These are phyloP conservation scores for Sphaeramia orbicularis DNA, from an alignment of 2,797 vertebrate genomes.

Conservation along the genomic window DNA sequence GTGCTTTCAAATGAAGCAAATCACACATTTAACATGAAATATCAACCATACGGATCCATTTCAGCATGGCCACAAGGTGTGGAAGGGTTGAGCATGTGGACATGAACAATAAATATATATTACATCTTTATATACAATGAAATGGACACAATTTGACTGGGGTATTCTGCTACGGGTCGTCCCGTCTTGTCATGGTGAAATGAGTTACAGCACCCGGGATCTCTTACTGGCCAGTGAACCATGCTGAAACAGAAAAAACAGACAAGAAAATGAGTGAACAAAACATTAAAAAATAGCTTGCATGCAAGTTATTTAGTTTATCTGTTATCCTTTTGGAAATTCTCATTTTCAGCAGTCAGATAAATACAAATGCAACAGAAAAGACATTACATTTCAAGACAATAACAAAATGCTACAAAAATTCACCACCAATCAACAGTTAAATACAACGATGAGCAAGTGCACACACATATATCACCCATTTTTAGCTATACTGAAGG, in stretches of 20 bases:
- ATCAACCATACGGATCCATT: slow-evolving; percentile 49
- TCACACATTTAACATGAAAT: slow-evolving; percentile 47
- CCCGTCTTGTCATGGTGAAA: slow-evolving; percentile 24
- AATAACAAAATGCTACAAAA: no score
- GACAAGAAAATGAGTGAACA: background rate
- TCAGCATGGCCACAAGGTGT: slow-evolving; percentile 57
- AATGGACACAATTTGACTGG: slow-evolving; percentile 32
- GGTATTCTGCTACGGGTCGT: slow-evolving; percentile 36
- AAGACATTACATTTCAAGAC: no score
- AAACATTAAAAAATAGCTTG: background rate
- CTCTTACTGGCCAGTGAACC: slow-evolving; percentile 95
- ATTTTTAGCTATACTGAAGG: no score
- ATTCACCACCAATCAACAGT: no score
- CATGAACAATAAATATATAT: slow-evolving; percentile 74
- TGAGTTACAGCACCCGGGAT: slow-evolving; percentile 89
- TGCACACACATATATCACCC: background rate
- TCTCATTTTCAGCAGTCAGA: no score
- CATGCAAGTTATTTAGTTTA: no score
- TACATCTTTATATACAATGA: slow-evolving; percentile 80
- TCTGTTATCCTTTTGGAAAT: no score
- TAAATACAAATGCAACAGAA: no score
- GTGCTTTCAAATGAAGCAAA: slow-evolving; percentile 41
- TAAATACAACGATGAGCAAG: background rate
- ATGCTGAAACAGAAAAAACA: slow-evolving; percentile 82
- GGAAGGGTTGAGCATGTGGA: slow-evolving; percentile 53